phyloP scores from a whole-genome alignment of 2,888 invertebrate species.

The Chalcis sispes region DNA sequence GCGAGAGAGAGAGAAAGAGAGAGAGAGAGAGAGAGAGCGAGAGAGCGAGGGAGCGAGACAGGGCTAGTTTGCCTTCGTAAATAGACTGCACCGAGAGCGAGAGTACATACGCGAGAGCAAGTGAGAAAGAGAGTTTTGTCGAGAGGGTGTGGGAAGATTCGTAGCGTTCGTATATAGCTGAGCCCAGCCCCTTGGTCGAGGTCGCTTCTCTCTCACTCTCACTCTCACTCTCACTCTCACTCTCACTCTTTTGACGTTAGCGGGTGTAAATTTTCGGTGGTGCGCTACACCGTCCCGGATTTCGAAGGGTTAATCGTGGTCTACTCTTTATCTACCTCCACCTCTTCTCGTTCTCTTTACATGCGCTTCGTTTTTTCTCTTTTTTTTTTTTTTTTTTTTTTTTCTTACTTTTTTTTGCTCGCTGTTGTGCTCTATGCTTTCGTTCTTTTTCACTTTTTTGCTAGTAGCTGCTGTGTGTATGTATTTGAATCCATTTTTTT shows the following conservation, averaged over 20 bases:
- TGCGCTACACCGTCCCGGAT: too few species aligned
- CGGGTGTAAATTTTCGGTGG: slow-evolving; percentile 34
- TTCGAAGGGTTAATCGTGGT: slow-evolving; percentile 26
- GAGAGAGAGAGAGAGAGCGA: too few species aligned
- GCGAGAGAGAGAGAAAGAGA: too few species aligned
- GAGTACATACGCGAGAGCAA: slow-evolving; percentile 1
- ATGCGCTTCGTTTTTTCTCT: not conserved
- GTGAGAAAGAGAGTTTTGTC: not conserved
- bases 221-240: too few species aligned
- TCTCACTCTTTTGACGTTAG: too few species aligned
- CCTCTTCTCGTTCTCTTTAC: not conserved
- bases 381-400: not conserved
- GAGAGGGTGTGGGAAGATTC: too few species aligned
- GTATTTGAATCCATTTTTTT: not conserved
- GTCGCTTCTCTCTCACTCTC: too few species aligned
- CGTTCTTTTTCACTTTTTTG: too few species aligned
- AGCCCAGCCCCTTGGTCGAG: too few species aligned
- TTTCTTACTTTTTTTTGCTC: not conserved
- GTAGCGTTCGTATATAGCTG: not conserved
- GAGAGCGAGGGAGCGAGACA: too few species aligned
- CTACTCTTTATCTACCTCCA: not conserved
- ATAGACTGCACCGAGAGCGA: slow-evolving; percentile 30
- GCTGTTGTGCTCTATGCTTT: too few species aligned
- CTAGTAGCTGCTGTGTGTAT: too few species aligned
- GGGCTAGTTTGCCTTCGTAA: slow-evolving; percentile 16